Conservation (phyloP, 2,888 invertebrate species). For the Hirtodrosophila confusa region DNA sequence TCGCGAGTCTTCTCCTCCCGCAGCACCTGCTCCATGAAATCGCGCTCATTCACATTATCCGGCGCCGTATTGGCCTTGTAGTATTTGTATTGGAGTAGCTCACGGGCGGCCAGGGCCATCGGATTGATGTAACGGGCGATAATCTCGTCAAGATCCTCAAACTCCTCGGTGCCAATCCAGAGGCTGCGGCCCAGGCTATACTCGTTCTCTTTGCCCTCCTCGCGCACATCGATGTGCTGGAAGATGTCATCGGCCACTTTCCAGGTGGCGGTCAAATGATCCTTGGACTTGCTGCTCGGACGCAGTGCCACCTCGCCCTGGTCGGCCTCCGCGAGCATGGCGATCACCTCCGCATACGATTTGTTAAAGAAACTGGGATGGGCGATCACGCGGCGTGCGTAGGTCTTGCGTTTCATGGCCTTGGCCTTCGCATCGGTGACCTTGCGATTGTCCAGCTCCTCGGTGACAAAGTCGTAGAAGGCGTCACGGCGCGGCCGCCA, state of each 20-base stretch:
- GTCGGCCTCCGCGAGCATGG: conserved; percentile 95
- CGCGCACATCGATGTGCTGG: conserved; percentile 98
- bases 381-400: conserved; percentile 97
- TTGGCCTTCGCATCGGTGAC: conserved; percentile 90
- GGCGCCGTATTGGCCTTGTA: conserved; percentile 89
- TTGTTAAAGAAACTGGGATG: conserved; percentile 99
- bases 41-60: conserved; percentile 89
- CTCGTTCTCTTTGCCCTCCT: conserved; percentile 97
- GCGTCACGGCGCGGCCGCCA: conserved; percentile 96
- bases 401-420: conserved; percentile 82
- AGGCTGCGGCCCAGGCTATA: conserved; percentile 95
- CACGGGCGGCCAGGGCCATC: conserved; percentile 96
- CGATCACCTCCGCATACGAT: conserved; percentile 95
- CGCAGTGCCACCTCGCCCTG: conserved; percentile 98
- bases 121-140: conserved; percentile 98
- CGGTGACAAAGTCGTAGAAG: conserved; percentile 94
- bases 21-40: conserved; percentile 90
- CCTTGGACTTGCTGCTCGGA: conserved; percentile 98
- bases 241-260: conserved; percentile 97
- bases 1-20: conserved; percentile 95
- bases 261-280: conserved; percentile 99
- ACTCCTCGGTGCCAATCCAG: conserved; percentile 96
- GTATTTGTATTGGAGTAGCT: conserved; percentile 96
- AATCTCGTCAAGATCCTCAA: conserved; percentile 99
- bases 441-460: conserved; percentile 91